A percentile compares a stretch with the other conserved stretches of the same genome.
These are phyloP conservation scores for Sardinella longiceps DNA, from an alignment of 2,797 vertebrate genomes.

Conservation along the genomic window DNA sequence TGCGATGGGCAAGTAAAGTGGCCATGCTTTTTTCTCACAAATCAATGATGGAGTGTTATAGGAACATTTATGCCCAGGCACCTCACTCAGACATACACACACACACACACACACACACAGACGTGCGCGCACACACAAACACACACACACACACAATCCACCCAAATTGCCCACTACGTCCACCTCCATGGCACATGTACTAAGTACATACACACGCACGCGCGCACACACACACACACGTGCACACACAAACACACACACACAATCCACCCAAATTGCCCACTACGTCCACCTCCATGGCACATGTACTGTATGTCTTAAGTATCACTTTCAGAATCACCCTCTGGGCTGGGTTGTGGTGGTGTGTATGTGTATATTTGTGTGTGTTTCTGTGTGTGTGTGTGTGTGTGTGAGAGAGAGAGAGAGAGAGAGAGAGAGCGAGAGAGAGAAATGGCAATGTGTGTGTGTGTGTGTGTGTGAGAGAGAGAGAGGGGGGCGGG, in stretches of 20 bases:
- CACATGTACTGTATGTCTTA: not conserved
- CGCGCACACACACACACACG: too few species aligned
- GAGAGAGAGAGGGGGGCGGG: not conserved
- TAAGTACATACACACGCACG: too few species aligned
- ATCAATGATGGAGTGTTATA: conserved; percentile 39
- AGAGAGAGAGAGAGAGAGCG: too few species aligned
- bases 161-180: not conserved
- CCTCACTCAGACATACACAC: not conserved
- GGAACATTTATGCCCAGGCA: conserved; percentile 16
- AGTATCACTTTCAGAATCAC: not conserved
- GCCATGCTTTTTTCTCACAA: conserved; percentile 48
- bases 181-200: not conserved
- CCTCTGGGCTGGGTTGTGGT: not conserved
- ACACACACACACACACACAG: too few species aligned
- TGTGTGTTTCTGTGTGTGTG: not conserved
- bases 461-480: conserved; percentile 17
- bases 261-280: not conserved
- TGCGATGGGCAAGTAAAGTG: conserved; percentile 71
- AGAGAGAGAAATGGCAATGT: not conserved
- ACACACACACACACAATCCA: too few species aligned
- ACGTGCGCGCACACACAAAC: too few species aligned
- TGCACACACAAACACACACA: too few species aligned
- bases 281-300: not conserved
- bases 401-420: not conserved
- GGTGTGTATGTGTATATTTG: not conserved